Percentiles rank a stretch among this genome's conserved stretches.
Conservation (phyloP, 2,113 vertebrate species). For the Poecile atricapillus region DNA sequence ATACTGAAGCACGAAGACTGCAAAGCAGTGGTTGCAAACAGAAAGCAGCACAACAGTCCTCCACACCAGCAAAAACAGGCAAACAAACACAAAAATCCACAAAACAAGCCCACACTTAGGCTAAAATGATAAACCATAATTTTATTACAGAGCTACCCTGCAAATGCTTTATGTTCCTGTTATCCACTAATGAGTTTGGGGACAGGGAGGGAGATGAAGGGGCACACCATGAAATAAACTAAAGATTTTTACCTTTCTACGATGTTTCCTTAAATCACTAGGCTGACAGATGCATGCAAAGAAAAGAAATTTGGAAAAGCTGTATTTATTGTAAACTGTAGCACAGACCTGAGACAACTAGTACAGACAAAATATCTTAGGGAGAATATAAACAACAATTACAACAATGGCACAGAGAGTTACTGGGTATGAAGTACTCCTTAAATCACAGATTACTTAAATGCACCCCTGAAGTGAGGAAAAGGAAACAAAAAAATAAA, state of each 20-base stretch:
- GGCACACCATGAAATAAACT: constrained; percentile 37
- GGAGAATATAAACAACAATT: not conserved
- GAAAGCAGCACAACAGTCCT: not conserved
- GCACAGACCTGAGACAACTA: not conserved
- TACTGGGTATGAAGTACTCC: not conserved
- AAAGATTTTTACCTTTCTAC: constrained; percentile 91
- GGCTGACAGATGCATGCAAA: constrained; percentile 90
- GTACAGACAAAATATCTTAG: not conserved
- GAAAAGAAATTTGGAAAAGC: constrained; percentile 69
- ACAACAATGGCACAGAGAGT: not conserved
- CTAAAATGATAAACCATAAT: not conserved
- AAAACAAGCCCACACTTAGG: not conserved
- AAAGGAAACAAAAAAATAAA: not conserved
- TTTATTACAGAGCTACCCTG: not conserved
- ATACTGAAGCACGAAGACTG: not conserved
- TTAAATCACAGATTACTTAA: not conserved
- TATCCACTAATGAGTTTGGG: not conserved
- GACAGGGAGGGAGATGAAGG: not conserved
- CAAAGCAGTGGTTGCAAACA: not conserved
- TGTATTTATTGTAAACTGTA: constrained; percentile 49
- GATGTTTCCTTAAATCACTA: constrained; percentile 98
- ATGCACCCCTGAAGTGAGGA: not conserved
- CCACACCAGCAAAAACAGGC: not conserved
- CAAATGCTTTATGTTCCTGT: not conserved
- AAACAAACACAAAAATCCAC: not conserved